These are phyloP conservation scores for Sebastes paucispinis DNA, from an alignment of 2,797 vertebrate genomes.

Conservation along the genomic window DNA sequence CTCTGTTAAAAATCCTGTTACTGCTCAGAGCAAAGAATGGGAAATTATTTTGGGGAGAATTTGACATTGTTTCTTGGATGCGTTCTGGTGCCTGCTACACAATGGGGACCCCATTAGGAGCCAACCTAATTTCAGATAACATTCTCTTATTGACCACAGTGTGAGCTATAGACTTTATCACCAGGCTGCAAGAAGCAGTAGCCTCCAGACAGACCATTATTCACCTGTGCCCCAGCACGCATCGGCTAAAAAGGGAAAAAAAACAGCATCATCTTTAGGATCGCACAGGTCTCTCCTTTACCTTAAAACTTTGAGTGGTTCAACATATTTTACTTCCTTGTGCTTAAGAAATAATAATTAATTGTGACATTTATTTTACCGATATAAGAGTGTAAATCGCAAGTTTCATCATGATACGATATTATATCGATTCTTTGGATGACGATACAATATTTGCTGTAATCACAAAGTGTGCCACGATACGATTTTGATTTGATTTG, in stretches of 20 bases:
- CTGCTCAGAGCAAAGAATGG: neutral
- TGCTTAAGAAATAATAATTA: neutral
- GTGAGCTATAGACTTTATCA: neutral
- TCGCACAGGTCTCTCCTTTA: neutral
- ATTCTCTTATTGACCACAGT: neutral
- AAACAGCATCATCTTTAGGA: neutral
- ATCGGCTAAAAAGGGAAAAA: neutral
- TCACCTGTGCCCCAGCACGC: neutral
- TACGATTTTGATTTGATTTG: neutral
- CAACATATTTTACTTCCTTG: neutral
- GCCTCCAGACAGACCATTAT: slow-evolving; percentile 9
- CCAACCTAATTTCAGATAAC: neutral
- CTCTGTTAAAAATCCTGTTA: neutral
- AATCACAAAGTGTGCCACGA: neutral
- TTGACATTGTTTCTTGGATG: neutral
- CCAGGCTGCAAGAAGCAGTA: neutral
- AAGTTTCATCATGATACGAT: neutral
- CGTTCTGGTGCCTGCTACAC: neutral
- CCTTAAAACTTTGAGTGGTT: neutral
- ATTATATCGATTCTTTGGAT: neutral
- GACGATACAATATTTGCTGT: neutral
- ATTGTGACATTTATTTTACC: neutral
- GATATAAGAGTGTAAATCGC: neutral
- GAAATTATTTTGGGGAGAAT: neutral
- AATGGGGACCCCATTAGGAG: neutral